A percentile compares a stretch with the other conserved stretches of the same genome.
Evolutionary conservation across 2,797 vertebrate species (phyloP).

Genomic region (Clarias laeviceps): DNA sequence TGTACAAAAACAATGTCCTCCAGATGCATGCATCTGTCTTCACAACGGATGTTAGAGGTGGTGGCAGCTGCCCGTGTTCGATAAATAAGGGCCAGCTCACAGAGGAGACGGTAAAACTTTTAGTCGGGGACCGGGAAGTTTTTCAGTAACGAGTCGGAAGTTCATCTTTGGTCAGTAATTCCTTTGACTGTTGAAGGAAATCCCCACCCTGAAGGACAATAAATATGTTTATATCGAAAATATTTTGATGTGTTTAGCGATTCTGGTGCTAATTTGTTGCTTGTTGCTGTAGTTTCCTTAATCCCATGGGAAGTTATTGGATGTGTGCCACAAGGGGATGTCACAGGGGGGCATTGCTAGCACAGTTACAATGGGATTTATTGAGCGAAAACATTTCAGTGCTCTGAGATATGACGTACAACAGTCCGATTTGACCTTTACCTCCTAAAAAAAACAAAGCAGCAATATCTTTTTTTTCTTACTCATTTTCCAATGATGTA

Average conservation of each 20-base stretch:
- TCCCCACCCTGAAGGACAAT: not conserved
- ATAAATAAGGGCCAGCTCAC: slow-evolving; percentile 75
- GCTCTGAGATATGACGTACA: not conserved
- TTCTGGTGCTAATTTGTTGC: not conserved
- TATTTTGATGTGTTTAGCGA: not conserved
- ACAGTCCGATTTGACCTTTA: not conserved
- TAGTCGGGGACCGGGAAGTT: slow-evolving; percentile 43
- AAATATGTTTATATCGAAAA: not conserved
- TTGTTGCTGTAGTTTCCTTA: not conserved
- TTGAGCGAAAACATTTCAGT: not conserved
- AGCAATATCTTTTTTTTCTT: not conserved
- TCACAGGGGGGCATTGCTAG: not conserved
- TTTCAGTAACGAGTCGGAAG: slow-evolving; percentile 42
- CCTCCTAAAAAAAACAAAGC: not conserved
- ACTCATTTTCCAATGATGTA: not conserved
- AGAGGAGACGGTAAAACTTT: slow-evolving; percentile 71
- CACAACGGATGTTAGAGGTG: slow-evolving; percentile 70
- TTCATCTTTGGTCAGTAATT: not conserved
- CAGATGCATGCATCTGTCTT: slow-evolving; percentile 77
- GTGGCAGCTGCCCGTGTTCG: slow-evolving; percentile 80
- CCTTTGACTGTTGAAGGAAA: not conserved
- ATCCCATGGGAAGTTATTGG: not conserved
- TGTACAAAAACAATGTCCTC: slow-evolving; percentile 76
- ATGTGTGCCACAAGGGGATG: not conserved
- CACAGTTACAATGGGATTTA: not conserved